A percentile compares a stretch with the other conserved stretches of the same genome.
Evolutionary conservation across 2,888 invertebrate genomes (phyloP).

Genomic region (Pollenia labialis): DNA sequence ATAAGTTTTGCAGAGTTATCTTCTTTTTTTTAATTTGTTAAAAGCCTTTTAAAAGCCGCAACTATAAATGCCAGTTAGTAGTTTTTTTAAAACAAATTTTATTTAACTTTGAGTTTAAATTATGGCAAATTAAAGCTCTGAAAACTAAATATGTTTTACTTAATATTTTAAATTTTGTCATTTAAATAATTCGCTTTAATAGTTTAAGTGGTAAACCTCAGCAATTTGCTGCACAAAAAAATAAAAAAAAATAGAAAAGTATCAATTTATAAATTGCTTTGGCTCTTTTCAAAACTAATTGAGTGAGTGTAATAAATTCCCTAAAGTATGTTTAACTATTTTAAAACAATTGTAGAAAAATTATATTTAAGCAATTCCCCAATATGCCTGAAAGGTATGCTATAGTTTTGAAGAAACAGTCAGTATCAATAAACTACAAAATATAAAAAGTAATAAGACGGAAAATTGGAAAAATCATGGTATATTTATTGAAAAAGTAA

Average conservation of each 20-base stretch:
- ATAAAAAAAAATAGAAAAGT: conserved; percentile 42
- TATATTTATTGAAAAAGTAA: too few species aligned
- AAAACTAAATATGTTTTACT: neutral
- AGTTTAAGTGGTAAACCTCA: conserved; percentile 55
- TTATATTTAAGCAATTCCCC: neutral
- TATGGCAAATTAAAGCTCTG: conserved; percentile 1
- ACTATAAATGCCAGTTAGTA: conserved; percentile 22
- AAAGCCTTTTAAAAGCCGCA: conserved; percentile 38
- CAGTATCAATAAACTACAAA: conserved; percentile 3
- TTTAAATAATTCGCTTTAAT: conserved; percentile 52
- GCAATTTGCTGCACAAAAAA: conserved; percentile 9
- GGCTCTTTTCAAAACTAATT: conserved; percentile 51
- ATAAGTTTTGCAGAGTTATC: neutral
- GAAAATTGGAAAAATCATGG: neutral
- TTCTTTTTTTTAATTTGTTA: neutral
- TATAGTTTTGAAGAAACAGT: conserved; percentile 19
- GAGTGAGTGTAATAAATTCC: conserved; percentile 20
- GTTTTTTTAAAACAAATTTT: conserved; percentile 8
- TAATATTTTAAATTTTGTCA: conserved; percentile 18
- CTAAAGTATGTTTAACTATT: conserved; percentile 44
- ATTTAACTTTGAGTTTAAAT: neutral
- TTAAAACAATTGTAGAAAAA: conserved; percentile 20
- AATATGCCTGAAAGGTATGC: conserved; percentile 2
- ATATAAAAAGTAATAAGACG: neutral
- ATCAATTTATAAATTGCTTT: conserved; percentile 39